A percentile compares a stretch with the other conserved stretches of the same genome.
Conservation (phyloP, 2,797 vertebrate genomes). For the Salmo trutta region DNA sequence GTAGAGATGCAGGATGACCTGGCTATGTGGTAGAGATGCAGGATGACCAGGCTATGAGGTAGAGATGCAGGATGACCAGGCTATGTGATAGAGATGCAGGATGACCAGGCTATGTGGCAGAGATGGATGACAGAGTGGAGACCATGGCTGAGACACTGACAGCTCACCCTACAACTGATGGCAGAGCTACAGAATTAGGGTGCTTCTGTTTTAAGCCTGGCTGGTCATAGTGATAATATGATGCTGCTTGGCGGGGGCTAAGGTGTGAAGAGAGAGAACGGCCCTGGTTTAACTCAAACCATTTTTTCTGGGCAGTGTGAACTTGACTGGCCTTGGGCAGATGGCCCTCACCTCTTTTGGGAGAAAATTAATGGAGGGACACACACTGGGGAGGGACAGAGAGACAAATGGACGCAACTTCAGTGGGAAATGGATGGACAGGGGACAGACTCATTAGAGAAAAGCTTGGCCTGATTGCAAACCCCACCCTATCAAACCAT, state of each 20-base stretch:
- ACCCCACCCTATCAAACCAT: too few relatives aligned
- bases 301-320: not conserved
- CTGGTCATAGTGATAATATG: not conserved
- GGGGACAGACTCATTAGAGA: not conserved
- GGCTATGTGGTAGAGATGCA: too few relatives aligned
- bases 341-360: not conserved
- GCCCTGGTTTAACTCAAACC: not conserved
- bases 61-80: too few relatives aligned
- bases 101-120: constrained; percentile 17
- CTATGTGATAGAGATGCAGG: not conserved
- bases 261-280: not conserved
- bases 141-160: not conserved
- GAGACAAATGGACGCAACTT: not conserved
- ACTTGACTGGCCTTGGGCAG: not conserved
- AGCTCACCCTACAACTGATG: not conserved
- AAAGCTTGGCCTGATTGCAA: too few relatives aligned
- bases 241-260: not conserved
- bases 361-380: not conserved
- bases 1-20: too few relatives aligned
- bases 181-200: constrained; percentile 21
- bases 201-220: constrained; percentile 13
- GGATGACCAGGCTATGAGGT: too few relatives aligned
- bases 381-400: not conserved
- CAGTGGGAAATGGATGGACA: not conserved
- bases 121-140: constrained; percentile 24